Percentiles rank a stretch among this genome's conserved stretches.
These are phyloP conservation scores for Ardeotis arabs DNA, from an alignment of 2,113 vertebrate species.

Conservation along the genomic window DNA sequence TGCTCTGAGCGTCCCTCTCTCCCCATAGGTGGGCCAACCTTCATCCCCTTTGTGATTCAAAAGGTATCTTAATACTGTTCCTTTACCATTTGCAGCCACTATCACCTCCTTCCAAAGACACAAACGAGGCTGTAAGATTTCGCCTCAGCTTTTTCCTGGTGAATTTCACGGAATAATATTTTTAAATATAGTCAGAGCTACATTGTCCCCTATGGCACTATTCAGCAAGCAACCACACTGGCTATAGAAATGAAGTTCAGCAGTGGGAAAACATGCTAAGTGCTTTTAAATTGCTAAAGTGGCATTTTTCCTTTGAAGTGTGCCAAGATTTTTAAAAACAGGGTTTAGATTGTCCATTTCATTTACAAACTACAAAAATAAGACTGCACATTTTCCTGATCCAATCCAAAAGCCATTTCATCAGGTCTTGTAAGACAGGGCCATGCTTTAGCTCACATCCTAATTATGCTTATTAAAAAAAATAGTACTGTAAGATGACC, in stretches of 20 bases:
- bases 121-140: not conserved
- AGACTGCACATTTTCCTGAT: not conserved
- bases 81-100: not conserved
- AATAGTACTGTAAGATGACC: not conserved
- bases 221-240: conserved; percentile 25
- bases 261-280: conserved; percentile 38
- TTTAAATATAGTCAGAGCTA: conserved; percentile 24
- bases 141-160: not conserved
- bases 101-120: not conserved
- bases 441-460: not conserved
- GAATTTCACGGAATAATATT: conserved; percentile 41
- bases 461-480: not conserved
- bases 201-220: conserved; percentile 34
- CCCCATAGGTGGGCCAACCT: not conserved
- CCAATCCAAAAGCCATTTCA: not conserved
- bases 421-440: not conserved
- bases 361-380: not conserved
- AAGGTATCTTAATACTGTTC: not conserved
- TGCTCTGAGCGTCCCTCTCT: not conserved
- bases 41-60: not conserved
- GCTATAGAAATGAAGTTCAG: conserved; percentile 25
- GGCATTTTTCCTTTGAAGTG: conserved; percentile 35
- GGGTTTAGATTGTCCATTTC: conserved; percentile 13
- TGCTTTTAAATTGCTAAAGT: conserved; percentile 54
- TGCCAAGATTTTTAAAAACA: conserved; percentile 13